Conservation (phyloP, 2,888 invertebrate genomes). For the Schizaphis graminum region DNA sequence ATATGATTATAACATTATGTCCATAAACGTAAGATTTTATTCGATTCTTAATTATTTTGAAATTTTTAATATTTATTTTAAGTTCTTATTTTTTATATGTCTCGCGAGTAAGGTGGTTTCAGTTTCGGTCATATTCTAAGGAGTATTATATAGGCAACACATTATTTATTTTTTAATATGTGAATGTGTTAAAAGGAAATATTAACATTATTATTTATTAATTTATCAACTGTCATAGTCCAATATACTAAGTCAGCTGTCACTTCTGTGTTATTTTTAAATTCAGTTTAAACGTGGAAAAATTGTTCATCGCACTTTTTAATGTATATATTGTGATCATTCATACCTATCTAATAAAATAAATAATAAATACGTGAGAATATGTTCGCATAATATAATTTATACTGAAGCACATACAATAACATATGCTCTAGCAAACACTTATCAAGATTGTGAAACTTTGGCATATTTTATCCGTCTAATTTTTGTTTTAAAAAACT, state of each 20-base stretch:
- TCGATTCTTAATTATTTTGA: background rate
- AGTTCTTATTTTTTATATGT: background rate
- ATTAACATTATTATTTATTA: background rate
- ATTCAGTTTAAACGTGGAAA: too few relatives aligned
- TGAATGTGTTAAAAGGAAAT: background rate
- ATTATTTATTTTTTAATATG: background rate
- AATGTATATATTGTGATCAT: background rate
- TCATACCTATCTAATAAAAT: background rate
- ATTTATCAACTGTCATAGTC: too few relatives aligned
- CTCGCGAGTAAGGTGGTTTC: background rate
- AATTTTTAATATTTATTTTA: background rate
- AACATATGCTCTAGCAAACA: background rate
- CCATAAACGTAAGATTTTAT: background rate
- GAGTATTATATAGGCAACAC: background rate
- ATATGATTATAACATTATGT: background rate
- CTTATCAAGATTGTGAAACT: background rate
- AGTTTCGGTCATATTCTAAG: background rate
- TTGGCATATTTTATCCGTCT: background rate
- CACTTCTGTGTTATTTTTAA: too few relatives aligned
- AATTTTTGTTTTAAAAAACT: background rate
- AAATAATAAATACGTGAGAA: background rate
- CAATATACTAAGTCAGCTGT: too few relatives aligned
- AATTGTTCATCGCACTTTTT: too few relatives aligned
- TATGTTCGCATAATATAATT: background rate
- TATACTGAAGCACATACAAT: background rate